Base-by-base conservation (phyloP, 2,888 invertebrate genomes). In the Elegia similella region DNA sequence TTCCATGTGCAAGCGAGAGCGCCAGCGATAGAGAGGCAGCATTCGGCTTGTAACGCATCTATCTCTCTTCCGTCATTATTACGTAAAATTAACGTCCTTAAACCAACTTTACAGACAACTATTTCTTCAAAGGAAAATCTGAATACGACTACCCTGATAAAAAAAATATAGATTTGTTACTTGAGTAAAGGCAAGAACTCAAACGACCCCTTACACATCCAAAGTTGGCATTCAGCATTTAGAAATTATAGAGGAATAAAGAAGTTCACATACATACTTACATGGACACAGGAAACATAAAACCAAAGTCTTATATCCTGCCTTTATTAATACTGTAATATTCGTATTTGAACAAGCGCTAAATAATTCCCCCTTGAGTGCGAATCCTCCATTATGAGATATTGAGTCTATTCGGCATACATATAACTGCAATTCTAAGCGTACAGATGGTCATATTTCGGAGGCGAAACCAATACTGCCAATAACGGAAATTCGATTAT, bases 271-370 rank as follows among this genome's bases (percentile, higher is more conserved):
- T 1, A 8, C 1, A 32, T 32, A 10, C 32, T 34, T 0, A 34
- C 12, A 34, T 34, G 8, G 1, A 34, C 34, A 12, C 5, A 10
- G 34, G 12, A 34, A 3, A 34, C 34, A 12, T 34, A 34, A 34
- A 34, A 8, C 12, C 34, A 8, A 12, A 8, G 1, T 34, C 8
- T 10, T 34, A 34, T 34, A 10, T 10, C 8, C 34, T 12, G 12
- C 10, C 34, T 34, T 2, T 34, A 34, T 34, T 34, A 34, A 34
- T 34, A 34, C 34, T 34, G 23, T 29, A 29, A 47, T 47, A 29
- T 29, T 12, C 10, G 12, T 47, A 47, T 47, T 47, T 47, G 46
- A 23, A n/a, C 46, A 47, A 47, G 46, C 29, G n/a, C n/a, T 23
- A 23, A 23, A 47, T 23, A 47, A n/a, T 29, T 29, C 5, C n/a